These are phyloP conservation scores for Chionoecetes opilio DNA, from an alignment of 1,140 invertebrate genomes.

Conservation along the genomic window DNA sequence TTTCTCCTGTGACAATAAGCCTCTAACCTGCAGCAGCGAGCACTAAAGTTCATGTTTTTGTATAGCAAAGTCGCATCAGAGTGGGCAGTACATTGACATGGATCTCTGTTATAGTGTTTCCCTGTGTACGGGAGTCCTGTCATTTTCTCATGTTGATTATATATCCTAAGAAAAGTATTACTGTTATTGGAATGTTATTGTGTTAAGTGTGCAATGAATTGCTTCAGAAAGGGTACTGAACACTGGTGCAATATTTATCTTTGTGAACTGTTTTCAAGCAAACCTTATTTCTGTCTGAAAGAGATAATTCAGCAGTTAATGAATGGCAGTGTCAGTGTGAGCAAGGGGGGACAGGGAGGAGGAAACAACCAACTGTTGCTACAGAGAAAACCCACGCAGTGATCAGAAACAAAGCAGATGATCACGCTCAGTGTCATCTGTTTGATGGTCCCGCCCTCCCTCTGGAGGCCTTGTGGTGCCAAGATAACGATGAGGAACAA, in stretches of 20 bases:
- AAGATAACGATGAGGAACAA: too few relatives aligned
- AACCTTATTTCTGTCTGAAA: neutral
- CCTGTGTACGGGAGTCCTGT: neutral
- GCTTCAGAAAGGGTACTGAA: neutral
- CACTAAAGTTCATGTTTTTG: neutral
- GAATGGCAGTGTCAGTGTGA: neutral
- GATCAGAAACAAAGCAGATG: neutral
- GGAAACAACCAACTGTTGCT: neutral
- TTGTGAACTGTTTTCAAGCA: neutral
- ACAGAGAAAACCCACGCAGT: neutral
- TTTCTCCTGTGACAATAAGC: neutral
- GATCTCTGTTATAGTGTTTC: neutral
- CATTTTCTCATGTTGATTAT: constrained; percentile 2
- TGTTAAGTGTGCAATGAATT: neutral
- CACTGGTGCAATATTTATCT: neutral
- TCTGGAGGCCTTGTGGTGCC: neutral
- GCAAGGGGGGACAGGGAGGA: neutral
- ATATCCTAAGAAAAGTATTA: constrained; percentile 19
- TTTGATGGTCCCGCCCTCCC: neutral
- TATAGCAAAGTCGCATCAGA: neutral
- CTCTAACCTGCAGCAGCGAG: neutral
- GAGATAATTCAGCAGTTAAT: neutral
- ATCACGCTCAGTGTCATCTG: neutral
- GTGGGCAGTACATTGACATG: constrained; percentile 10
- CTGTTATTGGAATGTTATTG: constrained; percentile 5